Percentiles rank a stretch among this genome's conserved stretches.
These are phyloP conservation scores for Orchesellides sinensis DNA, from an alignment of 2,888 invertebrate species.

Conservation along the genomic window DNA sequence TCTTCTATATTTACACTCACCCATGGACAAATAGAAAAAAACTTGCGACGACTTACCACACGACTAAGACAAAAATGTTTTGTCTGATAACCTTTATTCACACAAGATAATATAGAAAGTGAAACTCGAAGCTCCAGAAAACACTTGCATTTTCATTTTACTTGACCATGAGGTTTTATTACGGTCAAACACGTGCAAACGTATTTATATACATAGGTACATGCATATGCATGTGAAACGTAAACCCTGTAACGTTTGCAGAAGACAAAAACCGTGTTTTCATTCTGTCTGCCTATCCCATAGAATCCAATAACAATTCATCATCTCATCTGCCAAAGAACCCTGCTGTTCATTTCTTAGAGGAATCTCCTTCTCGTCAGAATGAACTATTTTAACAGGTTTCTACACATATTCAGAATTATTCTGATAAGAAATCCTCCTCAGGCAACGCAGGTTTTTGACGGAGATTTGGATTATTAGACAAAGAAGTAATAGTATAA, in stretches of 20 bases:
- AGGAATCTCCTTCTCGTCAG: neutral
- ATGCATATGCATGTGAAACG: too few relatives aligned
- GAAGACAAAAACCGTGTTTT: neutral
- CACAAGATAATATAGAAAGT: slow-evolving; percentile 51
- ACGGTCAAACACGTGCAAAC: neutral
- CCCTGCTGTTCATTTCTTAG: neutral
- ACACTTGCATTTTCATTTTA: slow-evolving; percentile 40
- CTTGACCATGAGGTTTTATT: slow-evolving; percentile 50
- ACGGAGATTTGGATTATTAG: slow-evolving; percentile 40
- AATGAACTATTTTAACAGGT: slow-evolving; percentile 21
- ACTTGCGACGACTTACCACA: neutral
- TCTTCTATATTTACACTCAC: slow-evolving; percentile 48
- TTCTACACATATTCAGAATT: slow-evolving; percentile 2
- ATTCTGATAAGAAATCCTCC: neutral
- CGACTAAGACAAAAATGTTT: neutral
- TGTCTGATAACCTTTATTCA: too few relatives aligned
- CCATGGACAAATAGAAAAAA: neutral
- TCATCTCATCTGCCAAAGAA: neutral
- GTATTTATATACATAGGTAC: too few relatives aligned
- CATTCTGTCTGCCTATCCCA: neutral
- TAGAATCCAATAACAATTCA: neutral
- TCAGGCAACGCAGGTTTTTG: slow-evolving; percentile 41
- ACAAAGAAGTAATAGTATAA: neutral
- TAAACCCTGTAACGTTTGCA: too few relatives aligned
- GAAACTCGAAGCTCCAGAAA: slow-evolving; percentile 57